A percentile compares a stretch with the other conserved stretches of the same genome.
Evolutionary conservation across 1,140 invertebrate species (phyloP).

Genomic region (Dendroctonus ponderosae): DNA sequence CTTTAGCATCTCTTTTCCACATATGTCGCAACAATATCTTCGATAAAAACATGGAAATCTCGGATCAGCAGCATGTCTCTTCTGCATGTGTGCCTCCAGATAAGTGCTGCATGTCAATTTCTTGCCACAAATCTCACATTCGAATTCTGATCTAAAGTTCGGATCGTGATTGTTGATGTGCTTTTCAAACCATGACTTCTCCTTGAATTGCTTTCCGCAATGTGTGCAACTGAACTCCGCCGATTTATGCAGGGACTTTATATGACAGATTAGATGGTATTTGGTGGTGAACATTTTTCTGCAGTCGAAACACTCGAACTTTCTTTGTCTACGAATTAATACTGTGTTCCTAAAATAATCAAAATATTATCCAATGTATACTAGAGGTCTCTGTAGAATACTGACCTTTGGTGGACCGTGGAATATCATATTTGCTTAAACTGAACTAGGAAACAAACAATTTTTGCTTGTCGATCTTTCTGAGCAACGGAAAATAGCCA

Average conservation of each 20-base stretch:
- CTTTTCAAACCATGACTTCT: slow-evolving; percentile 21
- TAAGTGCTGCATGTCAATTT: slow-evolving; percentile 42
- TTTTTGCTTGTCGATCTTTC: no score
- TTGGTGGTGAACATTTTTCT: slow-evolving; percentile 21
- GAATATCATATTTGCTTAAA: no score
- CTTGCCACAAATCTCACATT: slow-evolving; percentile 51
- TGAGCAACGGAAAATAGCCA: no score
- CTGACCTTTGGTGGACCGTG: no score
- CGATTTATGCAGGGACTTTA: slow-evolving; percentile 14
- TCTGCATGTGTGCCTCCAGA: slow-evolving; percentile 39
- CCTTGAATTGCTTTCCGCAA: slow-evolving; percentile 23
- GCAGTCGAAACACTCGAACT: slow-evolving; percentile 18
- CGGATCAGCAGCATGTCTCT: slow-evolving; percentile 10
- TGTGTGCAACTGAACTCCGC: slow-evolving; percentile 17
- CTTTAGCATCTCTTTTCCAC: slow-evolving; percentile 27
- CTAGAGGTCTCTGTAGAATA: no score
- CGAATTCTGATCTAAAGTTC: slow-evolving; percentile 17
- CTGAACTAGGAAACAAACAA: no score
- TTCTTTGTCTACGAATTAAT: slow-evolving; percentile 56
- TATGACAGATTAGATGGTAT: slow-evolving; percentile 10
- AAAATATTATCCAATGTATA: background rate
- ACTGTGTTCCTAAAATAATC: background rate
- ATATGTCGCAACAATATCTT: slow-evolving; percentile 28
- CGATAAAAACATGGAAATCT: slow-evolving; percentile 23
- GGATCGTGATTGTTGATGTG: slow-evolving; percentile 25